A percentile compares a stretch with the other conserved stretches of the same genome.
phyloP scores from a whole-genome alignment of 2,888 invertebrate species.

The Allacma fusca region DNA sequence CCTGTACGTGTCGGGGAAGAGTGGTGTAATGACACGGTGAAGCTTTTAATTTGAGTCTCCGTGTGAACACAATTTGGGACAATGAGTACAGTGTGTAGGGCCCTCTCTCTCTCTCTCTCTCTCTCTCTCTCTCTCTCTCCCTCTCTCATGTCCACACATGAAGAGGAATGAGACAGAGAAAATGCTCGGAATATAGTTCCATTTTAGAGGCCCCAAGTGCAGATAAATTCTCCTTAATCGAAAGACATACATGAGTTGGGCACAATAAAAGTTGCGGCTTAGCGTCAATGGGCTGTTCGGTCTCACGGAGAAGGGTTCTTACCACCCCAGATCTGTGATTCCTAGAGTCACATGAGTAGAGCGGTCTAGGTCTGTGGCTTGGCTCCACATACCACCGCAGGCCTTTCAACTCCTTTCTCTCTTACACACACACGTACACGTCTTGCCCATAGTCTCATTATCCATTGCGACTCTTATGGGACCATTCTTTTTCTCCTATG shows the following conservation, averaged over 20 bases:
- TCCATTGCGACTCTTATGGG: conserved; percentile 58
- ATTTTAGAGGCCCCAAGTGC: conserved; percentile 61
- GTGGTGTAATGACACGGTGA: conserved; percentile 23
- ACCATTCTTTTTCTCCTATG: conserved; percentile 57
- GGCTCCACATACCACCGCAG: neutral
- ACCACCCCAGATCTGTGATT: conserved; percentile 4
- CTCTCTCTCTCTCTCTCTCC: neutral
- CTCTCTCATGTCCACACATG: conserved; percentile 38
- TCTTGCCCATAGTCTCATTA: conserved; percentile 56
- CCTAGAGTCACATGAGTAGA: neutral
- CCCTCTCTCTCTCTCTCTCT: neutral
- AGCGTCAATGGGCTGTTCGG: conserved; percentile 41
- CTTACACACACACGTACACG: conserved; percentile 16
- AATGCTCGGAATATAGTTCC: conserved; percentile 53
- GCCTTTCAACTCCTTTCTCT: neutral
- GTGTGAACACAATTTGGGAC: conserved; percentile 47
- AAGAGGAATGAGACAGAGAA: conserved; percentile 44
- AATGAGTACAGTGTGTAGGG: conserved; percentile 23
- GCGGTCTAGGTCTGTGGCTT: neutral
- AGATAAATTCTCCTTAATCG: conserved; percentile 62
- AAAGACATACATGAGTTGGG: conserved; percentile 57
- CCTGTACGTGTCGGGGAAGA: neutral
- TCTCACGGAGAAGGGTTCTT: conserved; percentile 11
- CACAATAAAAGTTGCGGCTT: conserved; percentile 61
- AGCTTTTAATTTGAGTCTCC: conserved; percentile 43